Base-by-base conservation (phyloP, 2,888 invertebrate species). In the Tridacna crocea region DNA sequence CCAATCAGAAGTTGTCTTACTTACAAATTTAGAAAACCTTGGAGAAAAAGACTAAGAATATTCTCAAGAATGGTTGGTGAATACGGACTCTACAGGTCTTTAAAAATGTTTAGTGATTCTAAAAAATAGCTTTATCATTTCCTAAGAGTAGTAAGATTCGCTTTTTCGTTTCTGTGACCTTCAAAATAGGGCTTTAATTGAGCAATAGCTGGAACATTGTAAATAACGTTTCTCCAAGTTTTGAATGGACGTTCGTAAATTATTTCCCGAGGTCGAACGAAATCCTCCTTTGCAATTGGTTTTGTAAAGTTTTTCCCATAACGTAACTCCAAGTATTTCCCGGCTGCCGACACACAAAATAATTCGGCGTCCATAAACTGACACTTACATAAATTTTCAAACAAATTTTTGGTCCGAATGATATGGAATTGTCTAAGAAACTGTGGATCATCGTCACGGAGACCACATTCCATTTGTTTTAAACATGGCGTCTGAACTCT, bases 311-410 rank as follows among this genome's bases (percentile, higher is more conserved):
- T 66, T 19, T 36, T 48, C 19, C 76, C 76, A 55, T 76, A 76
- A 26, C 68, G 47, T 15, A 76, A 22, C 27, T 65, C 51, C 46
- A 76, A 51, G 22, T 76, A 76, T 26, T 76, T 55, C 15, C 36
- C 26, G 13, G 65, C 68, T 19, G 65, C 66, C 12, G 61, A 36
- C 10, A 68, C 55, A 48, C 76, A 76, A 27, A 76, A 68, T 15
- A 76, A 55, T 47, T 55, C 36, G 10, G 76, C 12, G 19, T 55
- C 76, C 76, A 76, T 76, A 51, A 63, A 76, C 12, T 27, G n/a
- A 68, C 76, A 76, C 27, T 76, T 58, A 66, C 76, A 76, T 24
- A 76, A 47, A 48, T 51, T 51, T n/a, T 68, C 76, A 55, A 76
- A 76, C 24, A 76, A n/a, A 26, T 48, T 66, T 17, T 68, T 68